A percentile compares a stretch with the other conserved stretches of the same genome.
Conservation (phyloP, 2,797 vertebrate species). For the Eulemur mongoz region DNA sequence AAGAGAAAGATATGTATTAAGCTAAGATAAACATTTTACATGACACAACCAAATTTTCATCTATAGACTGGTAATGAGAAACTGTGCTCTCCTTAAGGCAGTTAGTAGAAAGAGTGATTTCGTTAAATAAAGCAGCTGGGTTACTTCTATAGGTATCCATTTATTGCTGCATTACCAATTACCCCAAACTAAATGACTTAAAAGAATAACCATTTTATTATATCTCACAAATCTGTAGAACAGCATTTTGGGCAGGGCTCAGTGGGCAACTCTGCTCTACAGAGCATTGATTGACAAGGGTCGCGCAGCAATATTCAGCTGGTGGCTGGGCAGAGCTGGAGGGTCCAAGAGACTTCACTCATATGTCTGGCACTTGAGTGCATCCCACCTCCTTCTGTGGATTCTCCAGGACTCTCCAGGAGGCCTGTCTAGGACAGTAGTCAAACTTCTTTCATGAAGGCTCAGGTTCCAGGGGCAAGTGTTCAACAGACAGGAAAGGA, state of each 20-base stretch:
- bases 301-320: background rate
- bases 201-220: background rate
- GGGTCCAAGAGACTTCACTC: background rate
- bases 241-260: background rate
- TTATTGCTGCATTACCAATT: background rate
- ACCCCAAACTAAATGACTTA: background rate
- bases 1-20: background rate
- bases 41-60: background rate
- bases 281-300: background rate
- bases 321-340: background rate
- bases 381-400: accelerated
- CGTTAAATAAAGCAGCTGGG: background rate
- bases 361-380: background rate
- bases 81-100: background rate
- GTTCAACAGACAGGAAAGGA: background rate
- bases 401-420: background rate
- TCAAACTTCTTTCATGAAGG: background rate
- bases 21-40: background rate
- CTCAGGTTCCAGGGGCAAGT: background rate
- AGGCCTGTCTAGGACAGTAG: background rate
- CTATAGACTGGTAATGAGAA: background rate
- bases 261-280: background rate
- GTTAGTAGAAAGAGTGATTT: background rate
- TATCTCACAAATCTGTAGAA: background rate
- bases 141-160: background rate